Evolutionary conservation across 1,140 invertebrate species (phyloP).

Genomic region (Anastatus disparis): DNA sequence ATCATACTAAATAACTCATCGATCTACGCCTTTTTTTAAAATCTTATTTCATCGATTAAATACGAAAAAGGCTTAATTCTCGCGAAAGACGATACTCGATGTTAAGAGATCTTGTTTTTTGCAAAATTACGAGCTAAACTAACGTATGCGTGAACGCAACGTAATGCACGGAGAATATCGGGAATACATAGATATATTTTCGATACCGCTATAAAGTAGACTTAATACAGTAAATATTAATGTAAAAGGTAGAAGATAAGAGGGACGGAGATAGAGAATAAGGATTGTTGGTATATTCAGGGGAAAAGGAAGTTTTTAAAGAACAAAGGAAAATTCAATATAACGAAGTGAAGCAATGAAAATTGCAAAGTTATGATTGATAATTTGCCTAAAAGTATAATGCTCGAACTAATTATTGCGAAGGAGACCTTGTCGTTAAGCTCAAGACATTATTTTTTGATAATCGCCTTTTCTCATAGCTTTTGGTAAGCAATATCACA

Average conservation of each 20-base stretch:
- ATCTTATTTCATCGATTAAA: conserved; percentile 23
- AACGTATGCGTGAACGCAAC: conserved; percentile 17
- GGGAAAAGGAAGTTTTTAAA: neutral
- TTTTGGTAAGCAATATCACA: conserved; percentile 13
- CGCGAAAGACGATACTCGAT: conserved; percentile 87
- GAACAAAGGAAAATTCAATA: conserved; percentile 15
- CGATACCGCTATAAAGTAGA: conserved; percentile 36
- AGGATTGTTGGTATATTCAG: neutral
- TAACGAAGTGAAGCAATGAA: conserved; percentile 19
- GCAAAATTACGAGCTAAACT: conserved; percentile 39
- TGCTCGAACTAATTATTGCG: conserved; percentile 6
- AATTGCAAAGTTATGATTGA: conserved; percentile 19
- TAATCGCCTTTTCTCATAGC: neutral
- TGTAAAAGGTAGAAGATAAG: conserved; percentile 12
- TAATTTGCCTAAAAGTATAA: conserved; percentile 35
- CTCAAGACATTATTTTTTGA: neutral
- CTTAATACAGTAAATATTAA: conserved; percentile 39
- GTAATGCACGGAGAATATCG: conserved; percentile 34
- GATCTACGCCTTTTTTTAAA: conserved; percentile 35
- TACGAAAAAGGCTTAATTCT: conserved; percentile 70
- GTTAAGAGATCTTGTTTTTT: conserved; percentile 60
- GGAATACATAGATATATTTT: conserved; percentile 39
- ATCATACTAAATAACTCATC: conserved; percentile 40
- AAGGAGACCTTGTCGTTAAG: neutral
- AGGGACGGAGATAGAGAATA: neutral